Evolutionary conservation across 2,888 invertebrate genomes (phyloP).

Genomic region (Troides oblongomaculatus): DNA sequence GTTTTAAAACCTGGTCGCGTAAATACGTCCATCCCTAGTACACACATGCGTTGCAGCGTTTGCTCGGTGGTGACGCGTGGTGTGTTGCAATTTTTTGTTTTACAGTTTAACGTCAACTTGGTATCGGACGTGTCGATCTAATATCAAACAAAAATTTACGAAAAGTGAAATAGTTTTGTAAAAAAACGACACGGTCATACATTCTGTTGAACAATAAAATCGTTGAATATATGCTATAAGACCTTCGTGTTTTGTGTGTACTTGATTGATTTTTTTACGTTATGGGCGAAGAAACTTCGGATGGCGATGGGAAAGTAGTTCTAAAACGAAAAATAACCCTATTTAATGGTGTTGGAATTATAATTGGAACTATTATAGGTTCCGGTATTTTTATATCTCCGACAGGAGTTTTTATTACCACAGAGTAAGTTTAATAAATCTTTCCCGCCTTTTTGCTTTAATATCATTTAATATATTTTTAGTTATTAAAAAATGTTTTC

Average conservation of each 20-base stretch:
- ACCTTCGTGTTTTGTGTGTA: constrained; percentile 62
- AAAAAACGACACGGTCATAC: constrained; percentile 45
- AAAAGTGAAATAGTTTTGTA: constrained; percentile 68
- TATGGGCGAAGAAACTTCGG: constrained; percentile 73
- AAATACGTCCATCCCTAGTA: constrained; percentile 7
- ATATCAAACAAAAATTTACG: constrained; percentile 64
- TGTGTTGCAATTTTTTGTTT: constrained; percentile 34
- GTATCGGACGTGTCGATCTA: constrained; percentile 49
- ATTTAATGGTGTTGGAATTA: constrained; percentile 91
- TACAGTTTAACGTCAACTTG: constrained; percentile 49
- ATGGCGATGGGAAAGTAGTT: constrained; percentile 80
- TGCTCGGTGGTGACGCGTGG: constrained; percentile 46
- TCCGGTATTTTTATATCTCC: constrained; percentile 96
- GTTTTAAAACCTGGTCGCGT: too few relatives aligned
- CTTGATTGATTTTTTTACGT: constrained; percentile 72
- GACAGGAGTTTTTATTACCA: constrained; percentile 85
- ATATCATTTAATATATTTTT: not conserved
- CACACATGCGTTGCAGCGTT: constrained; percentile 63
- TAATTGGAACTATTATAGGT: constrained; percentile 94
- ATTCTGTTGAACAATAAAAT: constrained; percentile 17
- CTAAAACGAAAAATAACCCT: constrained; percentile 91
- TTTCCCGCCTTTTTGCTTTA: constrained; percentile 45
- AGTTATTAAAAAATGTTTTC: too few relatives aligned
- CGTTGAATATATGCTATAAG: constrained; percentile 36
- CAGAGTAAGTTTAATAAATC: constrained; percentile 75